Conservation (phyloP, 2,797 vertebrate genomes). For the Pangasius larnaudii region DNA sequence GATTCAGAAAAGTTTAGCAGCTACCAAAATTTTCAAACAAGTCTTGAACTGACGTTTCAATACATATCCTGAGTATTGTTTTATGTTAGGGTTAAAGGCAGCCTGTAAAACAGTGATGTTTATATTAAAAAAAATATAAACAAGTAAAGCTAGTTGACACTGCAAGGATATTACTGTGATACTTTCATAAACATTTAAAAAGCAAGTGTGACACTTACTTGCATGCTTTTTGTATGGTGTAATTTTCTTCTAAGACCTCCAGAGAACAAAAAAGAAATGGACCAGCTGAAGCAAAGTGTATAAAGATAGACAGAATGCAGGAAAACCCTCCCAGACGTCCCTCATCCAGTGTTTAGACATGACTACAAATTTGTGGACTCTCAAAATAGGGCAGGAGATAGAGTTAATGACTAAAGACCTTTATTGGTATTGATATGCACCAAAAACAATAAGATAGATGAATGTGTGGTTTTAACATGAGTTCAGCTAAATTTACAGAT, state of each 20-base stretch:
- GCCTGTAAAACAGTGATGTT: neutral
- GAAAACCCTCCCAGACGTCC: constrained; percentile 32
- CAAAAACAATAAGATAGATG: no score
- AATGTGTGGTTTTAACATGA: no score
- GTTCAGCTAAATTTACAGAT: no score
- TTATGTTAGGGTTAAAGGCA: no score
- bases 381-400: no score
- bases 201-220: neutral
- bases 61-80: no score
- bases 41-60: neutral
- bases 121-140: neutral
- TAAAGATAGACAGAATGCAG: neutral
- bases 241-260: constrained; percentile 53
- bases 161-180: neutral
- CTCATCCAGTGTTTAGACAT: no score
- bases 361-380: no score
- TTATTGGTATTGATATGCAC: no score
- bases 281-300: neutral
- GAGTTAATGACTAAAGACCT: no score
- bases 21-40: constrained; percentile 25
- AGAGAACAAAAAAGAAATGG: constrained; percentile 8
- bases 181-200: neutral
- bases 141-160: neutral
- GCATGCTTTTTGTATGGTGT: constrained; percentile 64
- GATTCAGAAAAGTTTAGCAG: constrained; percentile 29